phyloP scores from a whole-genome alignment of 92 coral and sea anemone species.

The Galaxea fascicularis region DNA sequence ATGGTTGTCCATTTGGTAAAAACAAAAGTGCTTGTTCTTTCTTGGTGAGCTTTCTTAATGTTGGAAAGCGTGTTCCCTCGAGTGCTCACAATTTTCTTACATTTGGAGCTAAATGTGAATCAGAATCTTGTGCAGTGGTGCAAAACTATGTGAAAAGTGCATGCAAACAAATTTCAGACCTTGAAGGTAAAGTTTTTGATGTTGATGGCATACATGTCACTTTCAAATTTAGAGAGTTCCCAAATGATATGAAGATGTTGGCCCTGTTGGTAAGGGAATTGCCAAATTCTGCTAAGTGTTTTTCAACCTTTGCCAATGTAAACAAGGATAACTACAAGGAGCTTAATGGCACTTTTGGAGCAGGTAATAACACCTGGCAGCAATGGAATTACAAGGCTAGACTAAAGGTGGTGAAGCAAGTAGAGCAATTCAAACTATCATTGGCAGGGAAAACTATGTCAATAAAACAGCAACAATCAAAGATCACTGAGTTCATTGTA shows the following conservation, averaged over 20 bases:
- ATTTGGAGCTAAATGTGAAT: slow-evolving; percentile 79
- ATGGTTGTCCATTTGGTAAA: slow-evolving; percentile 87
- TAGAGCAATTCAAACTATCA: slow-evolving; percentile 42
- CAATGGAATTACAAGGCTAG: slow-evolving; percentile 68
- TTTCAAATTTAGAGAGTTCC: slow-evolving; percentile 71
- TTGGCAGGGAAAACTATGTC: slow-evolving; percentile 34
- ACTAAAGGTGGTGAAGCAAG: slow-evolving; percentile 44
- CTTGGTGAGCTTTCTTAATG: slow-evolving; percentile 66
- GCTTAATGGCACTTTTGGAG: slow-evolving; percentile 73
- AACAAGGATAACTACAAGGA: slow-evolving; percentile 66
- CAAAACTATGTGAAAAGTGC: slow-evolving; percentile 65
- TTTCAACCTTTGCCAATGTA: slow-evolving; percentile 80
- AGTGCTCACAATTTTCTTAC: slow-evolving; percentile 72
- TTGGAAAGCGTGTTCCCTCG: slow-evolving; percentile 70
- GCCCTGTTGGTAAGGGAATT: slow-evolving; percentile 68
- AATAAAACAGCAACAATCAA: slow-evolving; percentile 49
- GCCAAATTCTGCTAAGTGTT: slow-evolving; percentile 67
- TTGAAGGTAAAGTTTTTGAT: slow-evolving; percentile 64
- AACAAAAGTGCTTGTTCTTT: slow-evolving; percentile 75
- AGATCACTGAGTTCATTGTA: slow-evolving; percentile 71
- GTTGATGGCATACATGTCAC: slow-evolving; percentile 64
- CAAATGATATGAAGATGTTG: slow-evolving; percentile 74
- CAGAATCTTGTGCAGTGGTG: slow-evolving; percentile 66
- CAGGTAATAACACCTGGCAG: slow-evolving; percentile 47
- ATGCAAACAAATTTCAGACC: slow-evolving; percentile 68